Evolutionary conservation across 2,888 invertebrate species (phyloP).

Genomic region (Tubulanus polymorphus): DNA sequence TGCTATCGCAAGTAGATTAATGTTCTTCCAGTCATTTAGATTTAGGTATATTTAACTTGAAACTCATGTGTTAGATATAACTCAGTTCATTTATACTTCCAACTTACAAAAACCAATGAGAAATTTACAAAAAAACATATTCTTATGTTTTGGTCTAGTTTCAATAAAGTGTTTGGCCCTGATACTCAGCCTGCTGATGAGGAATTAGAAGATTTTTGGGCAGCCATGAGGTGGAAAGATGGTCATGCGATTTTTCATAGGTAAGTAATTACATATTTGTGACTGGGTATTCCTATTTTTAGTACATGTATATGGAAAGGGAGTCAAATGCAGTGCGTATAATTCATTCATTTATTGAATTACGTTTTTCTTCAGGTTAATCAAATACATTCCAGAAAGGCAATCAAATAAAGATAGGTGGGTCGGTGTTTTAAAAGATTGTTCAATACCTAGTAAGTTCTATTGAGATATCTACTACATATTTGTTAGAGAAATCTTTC

Average conservation of each 20-base stretch:
- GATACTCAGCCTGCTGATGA: slow-evolving; percentile 31
- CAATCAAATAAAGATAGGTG: slow-evolving; percentile 37
- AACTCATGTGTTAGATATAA: too few relatives aligned
- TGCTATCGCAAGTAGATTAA: too few relatives aligned
- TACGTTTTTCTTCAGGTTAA: slow-evolving; percentile 22
- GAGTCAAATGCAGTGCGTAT: too few relatives aligned
- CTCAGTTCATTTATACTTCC: too few relatives aligned
- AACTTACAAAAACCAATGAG: too few relatives aligned
- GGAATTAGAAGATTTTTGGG: slow-evolving; percentile 34
- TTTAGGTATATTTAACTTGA: too few relatives aligned
- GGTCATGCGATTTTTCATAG: slow-evolving; percentile 22
- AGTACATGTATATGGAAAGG: too few relatives aligned
- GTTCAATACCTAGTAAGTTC: slow-evolving; percentile 31
- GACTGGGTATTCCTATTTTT: not conserved
- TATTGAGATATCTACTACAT: not conserved
- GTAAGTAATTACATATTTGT: slow-evolving; percentile 7
- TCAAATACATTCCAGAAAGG: slow-evolving; percentile 42
- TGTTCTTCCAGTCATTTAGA: too few relatives aligned
- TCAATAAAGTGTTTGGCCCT: slow-evolving; percentile 41
- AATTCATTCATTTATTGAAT: too few relatives aligned
- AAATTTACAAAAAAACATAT: too few relatives aligned
- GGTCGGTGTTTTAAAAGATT: slow-evolving; percentile 40
- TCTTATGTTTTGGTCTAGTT: too few relatives aligned
- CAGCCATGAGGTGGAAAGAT: slow-evolving; percentile 20
- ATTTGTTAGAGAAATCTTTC: too few relatives aligned